Conservation (phyloP, 2,797 vertebrate species). For the Chaunax sp. region DNA sequence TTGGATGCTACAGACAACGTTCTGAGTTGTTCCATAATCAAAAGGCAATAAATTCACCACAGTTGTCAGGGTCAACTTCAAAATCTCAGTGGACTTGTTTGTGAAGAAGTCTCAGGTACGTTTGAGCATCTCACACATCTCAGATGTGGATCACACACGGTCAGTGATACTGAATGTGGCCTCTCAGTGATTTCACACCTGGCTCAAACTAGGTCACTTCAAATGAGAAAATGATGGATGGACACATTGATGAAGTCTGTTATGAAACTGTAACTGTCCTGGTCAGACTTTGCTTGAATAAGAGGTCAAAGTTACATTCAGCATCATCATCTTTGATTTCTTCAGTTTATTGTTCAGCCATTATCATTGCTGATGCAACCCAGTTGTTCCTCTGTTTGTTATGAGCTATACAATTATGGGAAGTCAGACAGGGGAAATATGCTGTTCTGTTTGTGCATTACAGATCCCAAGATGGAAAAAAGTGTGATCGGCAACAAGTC, state of each 20-base stretch:
- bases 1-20: not conserved
- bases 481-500: not conserved
- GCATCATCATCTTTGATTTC: not conserved
- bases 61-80: not conserved
- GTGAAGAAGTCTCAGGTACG: not conserved
- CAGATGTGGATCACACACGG: conserved; percentile 4
- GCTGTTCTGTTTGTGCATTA: not conserved
- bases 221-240: not conserved
- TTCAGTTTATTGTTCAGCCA: not conserved
- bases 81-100: not conserved
- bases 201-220: conserved; percentile 21
- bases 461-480: not conserved
- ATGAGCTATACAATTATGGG: not conserved
- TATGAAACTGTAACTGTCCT: not conserved
- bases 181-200: conserved; percentile 9
- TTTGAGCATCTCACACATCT: not conserved
- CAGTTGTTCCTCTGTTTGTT: conserved; percentile 1
- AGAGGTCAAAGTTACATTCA: not conserved
- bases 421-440: conserved; percentile 1
- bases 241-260: not conserved
- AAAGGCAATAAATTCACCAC: not conserved
- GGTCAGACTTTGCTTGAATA: not conserved
- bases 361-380: too few relatives aligned
- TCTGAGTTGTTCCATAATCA: not conserved
- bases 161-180: not conserved